Evolutionary conservation across 2,888 invertebrate species (phyloP), one percentile per base, ranked within the genome.

Genomic region (Ophion obscuratus): DNA sequence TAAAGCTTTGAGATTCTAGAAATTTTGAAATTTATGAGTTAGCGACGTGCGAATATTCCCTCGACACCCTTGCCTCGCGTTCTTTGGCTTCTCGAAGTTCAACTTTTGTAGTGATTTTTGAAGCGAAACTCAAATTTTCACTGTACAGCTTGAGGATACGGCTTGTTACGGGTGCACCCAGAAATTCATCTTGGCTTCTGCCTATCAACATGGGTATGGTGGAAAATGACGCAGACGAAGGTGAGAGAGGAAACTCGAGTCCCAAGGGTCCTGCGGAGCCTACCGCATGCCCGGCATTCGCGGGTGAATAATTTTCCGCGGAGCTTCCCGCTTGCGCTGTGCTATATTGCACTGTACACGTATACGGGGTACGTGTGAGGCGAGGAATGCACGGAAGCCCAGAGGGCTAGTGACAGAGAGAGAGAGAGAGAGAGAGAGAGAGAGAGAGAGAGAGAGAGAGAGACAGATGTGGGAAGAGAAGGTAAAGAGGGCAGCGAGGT

Each of bases 291-390:
- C 62, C 62, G 75, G 84, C 81, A 81, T 81, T 77, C 84, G 78
- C 62, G 84, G 81, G 76, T 84, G 84, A 86, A 86, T 84, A 84
- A 86, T 84, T 86, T 86, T 78, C 83, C 77, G 67, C 81, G 81
- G 74, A 81, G 77, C 64, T 81, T 81, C 74, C 86, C 70, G 78
- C 62, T 20, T 47, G 66, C 66, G 73, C 70, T 80, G 53, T 67
- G 62, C 62, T 20, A 40, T 66, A 27, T 68, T 10, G 61, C 73
- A n/a, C 36, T 36, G n/a, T 44, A 31, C 62, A n/a, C 75, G 61
- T 44, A 31, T 66, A 76, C 47, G 66, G 66, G 36, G 44, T 79
- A 84, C 62, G 61, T 31, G 20, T 47, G 68, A 62, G 24, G 74
- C 36, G 24, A 73, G 78, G 71, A 44, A 66, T 62, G 40, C 57